phyloP scores from a whole-genome alignment of 2,113 vertebrate genomes.

The Xenopus tropicalis region DNA sequence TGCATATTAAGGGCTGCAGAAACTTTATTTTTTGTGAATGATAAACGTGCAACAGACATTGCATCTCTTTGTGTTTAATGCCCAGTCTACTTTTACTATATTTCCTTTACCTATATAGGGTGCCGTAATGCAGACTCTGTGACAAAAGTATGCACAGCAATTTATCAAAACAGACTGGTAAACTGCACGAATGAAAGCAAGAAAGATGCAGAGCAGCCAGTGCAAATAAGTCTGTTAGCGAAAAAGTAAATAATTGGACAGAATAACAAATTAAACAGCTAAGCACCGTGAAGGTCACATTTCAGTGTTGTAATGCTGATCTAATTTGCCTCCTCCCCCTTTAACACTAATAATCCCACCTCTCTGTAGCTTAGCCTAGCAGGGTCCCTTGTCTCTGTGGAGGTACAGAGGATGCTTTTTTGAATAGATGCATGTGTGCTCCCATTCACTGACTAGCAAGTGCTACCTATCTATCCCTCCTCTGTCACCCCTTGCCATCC shows the following conservation, averaged over 20 bases:
- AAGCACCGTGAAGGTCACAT: conserved; percentile 24
- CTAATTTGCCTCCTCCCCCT: conserved; percentile 36
- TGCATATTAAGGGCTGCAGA: too few relatives aligned
- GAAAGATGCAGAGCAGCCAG: not conserved
- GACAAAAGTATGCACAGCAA: not conserved
- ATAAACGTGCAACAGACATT: too few relatives aligned
- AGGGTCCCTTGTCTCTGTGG: conserved; percentile 20
- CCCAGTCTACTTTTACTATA: too few relatives aligned
- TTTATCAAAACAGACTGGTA: not conserved
- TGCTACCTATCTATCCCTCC: conserved; percentile 25
- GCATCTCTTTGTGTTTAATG: too few relatives aligned
- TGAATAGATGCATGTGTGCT: conserved; percentile 35
- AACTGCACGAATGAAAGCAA: not conserved
- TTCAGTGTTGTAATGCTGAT: conserved; percentile 33
- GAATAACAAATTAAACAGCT: conserved; percentile 3
- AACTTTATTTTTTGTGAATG: too few relatives aligned
- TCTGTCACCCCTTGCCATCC: conserved; percentile 32
- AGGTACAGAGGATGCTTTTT: conserved; percentile 18
- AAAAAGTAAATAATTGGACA: not conserved
- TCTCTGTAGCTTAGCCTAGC: conserved; percentile 21
- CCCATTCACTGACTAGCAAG: conserved; percentile 36
- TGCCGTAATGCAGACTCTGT: not conserved
- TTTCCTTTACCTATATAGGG: not conserved
- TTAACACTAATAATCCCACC: conserved; percentile 16
- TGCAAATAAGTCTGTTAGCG: not conserved